These are phyloP conservation scores for Poeciliopsis occidentalis DNA, from an alignment of 2,113 vertebrate species.

Conservation along the genomic window DNA sequence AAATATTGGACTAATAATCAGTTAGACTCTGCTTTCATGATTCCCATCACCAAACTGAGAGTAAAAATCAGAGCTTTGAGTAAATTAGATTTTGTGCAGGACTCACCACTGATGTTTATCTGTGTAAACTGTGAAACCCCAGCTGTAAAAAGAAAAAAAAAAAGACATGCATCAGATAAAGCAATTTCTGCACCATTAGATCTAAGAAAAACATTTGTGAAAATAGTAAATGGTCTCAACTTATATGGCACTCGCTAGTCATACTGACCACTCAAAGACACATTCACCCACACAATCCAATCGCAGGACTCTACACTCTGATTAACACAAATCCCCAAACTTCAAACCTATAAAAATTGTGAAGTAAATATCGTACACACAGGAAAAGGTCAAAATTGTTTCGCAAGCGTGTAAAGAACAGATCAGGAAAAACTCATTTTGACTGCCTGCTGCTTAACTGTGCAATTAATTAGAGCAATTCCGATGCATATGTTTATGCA, in stretches of 20 bases:
- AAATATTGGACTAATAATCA: neutral
- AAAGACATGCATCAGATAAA: constrained; percentile 19
- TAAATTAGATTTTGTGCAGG: constrained; percentile 12
- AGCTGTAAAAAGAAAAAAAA: constrained; percentile 79
- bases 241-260: too few species aligned
- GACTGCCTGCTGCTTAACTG: constrained; percentile 33
- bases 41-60: neutral
- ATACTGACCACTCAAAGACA: too few species aligned
- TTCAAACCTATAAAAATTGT: neutral
- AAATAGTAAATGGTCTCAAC: neutral
- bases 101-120: constrained; percentile 97
- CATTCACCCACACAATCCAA: too few species aligned
- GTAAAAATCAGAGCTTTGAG: constrained; percentile 7
- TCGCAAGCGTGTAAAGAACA: constrained; percentile 16
- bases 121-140: constrained; percentile 90
- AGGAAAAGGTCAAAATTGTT: constrained; percentile 35
- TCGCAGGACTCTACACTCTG: too few species aligned
- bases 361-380: constrained; percentile 8
- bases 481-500: constrained; percentile 47
- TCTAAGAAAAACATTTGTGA: neutral
- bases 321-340: too few species aligned
- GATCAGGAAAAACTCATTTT: constrained; percentile 5
- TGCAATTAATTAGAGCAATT: constrained; percentile 34
- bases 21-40: neutral
- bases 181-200: neutral